Conservation (phyloP, 2,113 vertebrate genomes). For the Gopherus evgoodei region DNA sequence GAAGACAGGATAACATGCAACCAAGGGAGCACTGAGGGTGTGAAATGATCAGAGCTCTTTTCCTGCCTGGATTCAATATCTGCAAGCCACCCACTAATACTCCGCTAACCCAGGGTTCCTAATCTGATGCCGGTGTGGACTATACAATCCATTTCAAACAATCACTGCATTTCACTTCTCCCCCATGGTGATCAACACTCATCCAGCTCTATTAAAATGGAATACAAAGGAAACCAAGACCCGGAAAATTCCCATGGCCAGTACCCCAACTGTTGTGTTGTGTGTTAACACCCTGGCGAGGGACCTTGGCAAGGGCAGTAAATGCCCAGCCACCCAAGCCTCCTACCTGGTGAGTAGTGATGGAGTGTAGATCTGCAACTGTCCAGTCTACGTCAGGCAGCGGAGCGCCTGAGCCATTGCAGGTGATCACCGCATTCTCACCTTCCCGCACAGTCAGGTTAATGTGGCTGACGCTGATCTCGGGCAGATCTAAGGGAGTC, state of each 20-base stretch:
- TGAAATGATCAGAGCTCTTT: not conserved
- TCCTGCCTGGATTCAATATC: not conserved
- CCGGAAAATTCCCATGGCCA: not conserved
- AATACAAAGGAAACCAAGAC: accelerated
- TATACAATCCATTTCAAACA: not conserved
- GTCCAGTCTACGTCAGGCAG: conserved; percentile 98
- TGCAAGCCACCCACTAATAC: not conserved
- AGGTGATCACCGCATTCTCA: conserved; percentile 93
- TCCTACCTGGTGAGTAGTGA: conserved; percentile 96
- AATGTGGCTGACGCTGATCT: conserved; percentile 95
- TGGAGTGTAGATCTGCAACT: conserved; percentile 91
- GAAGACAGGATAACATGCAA: not conserved
- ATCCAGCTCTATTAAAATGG: not conserved
- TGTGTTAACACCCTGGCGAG: not conserved
- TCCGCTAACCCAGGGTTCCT: not conserved
- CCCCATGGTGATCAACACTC: not conserved
- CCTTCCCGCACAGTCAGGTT: conserved; percentile 93
- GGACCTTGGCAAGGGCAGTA: not conserved
- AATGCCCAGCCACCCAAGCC: not conserved
- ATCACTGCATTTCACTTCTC: not conserved
- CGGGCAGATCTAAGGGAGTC: conserved; percentile 86
- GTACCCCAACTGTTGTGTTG: not conserved
- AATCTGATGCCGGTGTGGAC: accelerated
- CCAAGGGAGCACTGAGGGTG: not conserved
- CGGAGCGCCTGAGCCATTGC: conserved; percentile 93